Base-by-base conservation (phyloP, 2,113 vertebrate species). In the Archocentrus centrarchus region DNA sequence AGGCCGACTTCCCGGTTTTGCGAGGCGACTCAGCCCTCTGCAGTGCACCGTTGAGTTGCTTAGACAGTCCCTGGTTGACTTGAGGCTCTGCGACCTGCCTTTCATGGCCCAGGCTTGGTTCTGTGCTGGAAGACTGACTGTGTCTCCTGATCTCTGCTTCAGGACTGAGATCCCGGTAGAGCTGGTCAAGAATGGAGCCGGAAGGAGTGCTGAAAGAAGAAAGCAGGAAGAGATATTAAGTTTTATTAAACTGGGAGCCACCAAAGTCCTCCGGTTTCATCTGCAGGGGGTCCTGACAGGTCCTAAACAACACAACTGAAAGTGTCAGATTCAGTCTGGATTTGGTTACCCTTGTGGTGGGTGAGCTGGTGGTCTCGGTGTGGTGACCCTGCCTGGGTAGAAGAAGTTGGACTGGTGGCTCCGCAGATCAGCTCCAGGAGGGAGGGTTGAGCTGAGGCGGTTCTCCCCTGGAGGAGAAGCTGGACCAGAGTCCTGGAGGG, bases 1-100 rank as follows among this genome's bases (percentile, higher is more conserved):
- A 99, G 27, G 95, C 96, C 0, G 97, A 97, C 81, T 96, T 98
- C n/a, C 95, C 96, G 0, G 97, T 88, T 81, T 91, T 94, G 75
- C 87, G 91, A 15, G 88, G 0, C 0, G 88, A 59, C 1, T 88
- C 89, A 0, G 89, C 59, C 18, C 90, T 91, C 77, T 92, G 88
- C 18, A 95, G 93, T 63, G 85, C 73, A 41, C 80, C 75, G 20
- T 93, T 92, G 30, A 88, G 79, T 78, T 89, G 93, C 86, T 88
- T 37, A 30, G 86, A 88, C 27, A 78, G 18, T 11, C 53, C 83
- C 20, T 1, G 30, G 30, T 32, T 44, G n/a, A n/a, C 8, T 0
- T 73, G 86, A 75, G 88, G 41, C 8, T 62, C 88, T 10, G 59
- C 8, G 0, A 3, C 39, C 63, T n/a, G 81, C 73, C 47, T 59